Evolutionary conservation across 2,113 vertebrate genomes (phyloP), one percentile per base, ranked within the genome.

Genomic region (Salvelinus fontinalis): DNA sequence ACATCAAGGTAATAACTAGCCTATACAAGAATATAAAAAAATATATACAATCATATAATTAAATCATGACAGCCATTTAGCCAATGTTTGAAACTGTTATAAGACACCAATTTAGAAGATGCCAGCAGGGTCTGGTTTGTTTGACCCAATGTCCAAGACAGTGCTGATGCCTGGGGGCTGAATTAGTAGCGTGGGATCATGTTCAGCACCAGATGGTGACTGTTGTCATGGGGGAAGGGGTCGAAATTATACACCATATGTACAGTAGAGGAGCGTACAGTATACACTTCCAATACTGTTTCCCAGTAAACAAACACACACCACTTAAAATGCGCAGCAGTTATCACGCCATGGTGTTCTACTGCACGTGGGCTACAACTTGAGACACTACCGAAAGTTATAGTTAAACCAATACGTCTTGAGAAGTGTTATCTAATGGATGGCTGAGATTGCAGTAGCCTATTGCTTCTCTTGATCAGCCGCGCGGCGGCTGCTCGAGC

Each of bases 201-300:
- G 82, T 83, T 84, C 87, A 79, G 84, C 84, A 83, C 20, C 90
- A 89, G 89, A 88, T 89, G 90, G 86, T 81, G 82, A 76, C 68
- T 82, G 78, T 77, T 82, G 75, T 59, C 75, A 34, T 71, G 66
- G 59, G 60, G 76, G 51, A 4, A 20, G 12, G 39, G 27, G 59
- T 75, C 82, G 85, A 88, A 3, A 73, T 8, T 29, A 29, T 31
- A 31, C 71, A 34, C 31, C 49, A 20, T 64, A 64, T 67, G 39
- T 44, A 34, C 31, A 20, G 31, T 44, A 44, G 31, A 69, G 16
- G 44, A 44, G 26, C 2, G 5, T 29, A 67, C 65, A 68, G 8
- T 31, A 67, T 67, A 34, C 3, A 68, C 29, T 18, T 34, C 29
- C 31, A 34, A 39, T 39, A 39, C 13, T 20, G 29, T 67, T 34